phyloP scores from a whole-genome alignment of 2,797 vertebrate species.

The Alcedo quadribrachys region DNA sequence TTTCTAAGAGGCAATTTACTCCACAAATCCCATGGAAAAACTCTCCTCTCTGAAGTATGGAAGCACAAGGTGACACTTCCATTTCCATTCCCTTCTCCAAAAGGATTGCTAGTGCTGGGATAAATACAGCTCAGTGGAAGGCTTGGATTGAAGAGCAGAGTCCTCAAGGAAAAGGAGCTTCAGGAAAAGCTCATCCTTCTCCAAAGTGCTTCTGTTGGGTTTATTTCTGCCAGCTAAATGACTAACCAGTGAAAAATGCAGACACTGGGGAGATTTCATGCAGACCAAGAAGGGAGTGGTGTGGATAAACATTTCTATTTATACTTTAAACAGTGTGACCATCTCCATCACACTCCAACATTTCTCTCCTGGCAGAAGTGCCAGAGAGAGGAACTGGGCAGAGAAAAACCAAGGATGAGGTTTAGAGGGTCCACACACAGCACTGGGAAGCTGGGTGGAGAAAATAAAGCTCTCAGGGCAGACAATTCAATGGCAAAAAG shows the following conservation, averaged over 20 bases:
- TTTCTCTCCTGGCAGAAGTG: background rate
- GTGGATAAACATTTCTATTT: background rate
- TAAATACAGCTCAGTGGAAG: background rate
- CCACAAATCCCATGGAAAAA: background rate
- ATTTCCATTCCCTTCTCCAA: background rate
- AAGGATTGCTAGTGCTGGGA: background rate
- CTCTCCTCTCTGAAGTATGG: background rate
- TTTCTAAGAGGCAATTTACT: background rate
- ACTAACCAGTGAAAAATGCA: background rate
- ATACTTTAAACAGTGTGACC: background rate
- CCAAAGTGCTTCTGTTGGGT: background rate
- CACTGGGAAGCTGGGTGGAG: background rate
- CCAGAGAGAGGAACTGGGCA: background rate
- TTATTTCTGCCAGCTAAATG: background rate
- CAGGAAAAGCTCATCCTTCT: background rate
- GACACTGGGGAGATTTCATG: background rate
- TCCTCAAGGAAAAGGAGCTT: no score
- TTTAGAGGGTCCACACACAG: background rate
- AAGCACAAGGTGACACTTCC: background rate
- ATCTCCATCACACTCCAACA: rapidly evolving
- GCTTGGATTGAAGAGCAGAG: no score
- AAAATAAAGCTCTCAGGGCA: background rate
- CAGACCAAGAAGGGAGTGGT: background rate
- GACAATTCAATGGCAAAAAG: background rate
- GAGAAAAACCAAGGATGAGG: background rate